Evolutionary conservation across 2,888 invertebrate species (phyloP), one percentile per base, ranked within the genome.

Genomic region (Micoletzkya japonica): DNA sequence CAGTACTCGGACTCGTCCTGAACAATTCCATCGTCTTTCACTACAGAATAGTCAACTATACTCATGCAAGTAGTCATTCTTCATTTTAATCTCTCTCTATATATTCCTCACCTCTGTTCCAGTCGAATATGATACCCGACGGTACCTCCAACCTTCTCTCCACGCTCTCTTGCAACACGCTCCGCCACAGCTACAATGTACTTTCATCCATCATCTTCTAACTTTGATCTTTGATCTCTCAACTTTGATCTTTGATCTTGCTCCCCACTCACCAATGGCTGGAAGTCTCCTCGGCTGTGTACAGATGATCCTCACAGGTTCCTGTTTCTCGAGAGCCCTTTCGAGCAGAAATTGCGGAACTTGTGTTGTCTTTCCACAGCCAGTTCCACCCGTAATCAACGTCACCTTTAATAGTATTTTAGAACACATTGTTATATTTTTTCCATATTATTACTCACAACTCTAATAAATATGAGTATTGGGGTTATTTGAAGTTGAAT

Each of bases 321-420:
- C 89, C 70, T 89, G 77, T 86, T 88, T 79, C 85, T 88, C 81
- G 87, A 89, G 77, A 88, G 90, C 86, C 73, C 92, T 90, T 81
- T 95, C 93, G 74, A 97, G 87, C 76, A 97, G 90, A 82, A 92
- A 92, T 85, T 97, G 96, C 0, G 96, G 95, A 52, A 97, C 90
- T 90, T 95, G 82, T 4, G 82, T 82, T 3, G 81, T 81, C 74
- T 83, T 83, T 66, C 83, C 83, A 60, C 82, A 83, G 50, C 83
- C 83, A 0, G 83, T 83, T 28, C 83, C 83, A 24, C 81, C 79
- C 7, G 78, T 79, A 52, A 81, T 75, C 24, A 83, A 71, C n/a
- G 77, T 74, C 39, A 79, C 77, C 49, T 75, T 30, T 14, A 69
- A 59, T n/a, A n/a, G n/a, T n/a, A n/a, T n/a, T n/a, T 6, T 39